These are phyloP conservation scores for Sylvilagus floridanus DNA, from an alignment of 2,797 vertebrate species.

Conservation along the genomic window DNA sequence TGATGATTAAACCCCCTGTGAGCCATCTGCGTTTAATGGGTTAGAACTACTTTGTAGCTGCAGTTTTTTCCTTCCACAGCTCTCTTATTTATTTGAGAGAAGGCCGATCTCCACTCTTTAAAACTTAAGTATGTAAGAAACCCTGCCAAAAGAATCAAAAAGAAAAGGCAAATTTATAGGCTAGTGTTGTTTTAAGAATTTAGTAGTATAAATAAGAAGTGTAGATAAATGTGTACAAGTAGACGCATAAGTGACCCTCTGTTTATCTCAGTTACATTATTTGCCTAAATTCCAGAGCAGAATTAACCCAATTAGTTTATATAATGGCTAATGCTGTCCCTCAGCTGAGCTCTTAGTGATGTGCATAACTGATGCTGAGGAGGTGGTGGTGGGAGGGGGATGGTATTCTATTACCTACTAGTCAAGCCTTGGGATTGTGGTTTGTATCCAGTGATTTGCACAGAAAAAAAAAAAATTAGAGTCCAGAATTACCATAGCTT, in stretches of 20 bases:
- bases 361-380: slow-evolving; percentile 58
- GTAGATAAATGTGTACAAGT: slow-evolving; percentile 87
- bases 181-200: slow-evolving; percentile 90
- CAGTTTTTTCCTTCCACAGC: slow-evolving; percentile 83
- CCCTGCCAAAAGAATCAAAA: slow-evolving; percentile 87
- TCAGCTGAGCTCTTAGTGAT: slow-evolving; percentile 77
- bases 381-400: neutral
- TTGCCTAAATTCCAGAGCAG: slow-evolving; percentile 85
- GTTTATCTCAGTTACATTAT: slow-evolving; percentile 87
- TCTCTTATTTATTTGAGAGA: slow-evolving; percentile 89
- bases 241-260: slow-evolving; percentile 85
- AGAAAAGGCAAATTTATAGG: slow-evolving; percentile 88
- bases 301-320: slow-evolving; percentile 87
- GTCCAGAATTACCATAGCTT: slow-evolving; percentile 55
- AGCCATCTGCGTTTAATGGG: slow-evolving; percentile 90
- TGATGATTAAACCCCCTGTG: slow-evolving; percentile 89
- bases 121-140: slow-evolving; percentile 88
- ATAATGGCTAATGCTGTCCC: slow-evolving; percentile 82
- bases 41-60: slow-evolving; percentile 90
- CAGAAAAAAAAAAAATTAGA: slow-evolving; percentile 47
- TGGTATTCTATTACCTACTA: slow-evolving; percentile 60
- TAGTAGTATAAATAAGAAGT: slow-evolving; percentile 89
- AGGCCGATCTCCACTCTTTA: slow-evolving; percentile 85
- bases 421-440: slow-evolving; percentile 18
- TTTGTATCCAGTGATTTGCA: slow-evolving; percentile 28